Base-by-base conservation (phyloP, 2,888 invertebrate genomes). In the Hirtodrosophila trivittata region DNA sequence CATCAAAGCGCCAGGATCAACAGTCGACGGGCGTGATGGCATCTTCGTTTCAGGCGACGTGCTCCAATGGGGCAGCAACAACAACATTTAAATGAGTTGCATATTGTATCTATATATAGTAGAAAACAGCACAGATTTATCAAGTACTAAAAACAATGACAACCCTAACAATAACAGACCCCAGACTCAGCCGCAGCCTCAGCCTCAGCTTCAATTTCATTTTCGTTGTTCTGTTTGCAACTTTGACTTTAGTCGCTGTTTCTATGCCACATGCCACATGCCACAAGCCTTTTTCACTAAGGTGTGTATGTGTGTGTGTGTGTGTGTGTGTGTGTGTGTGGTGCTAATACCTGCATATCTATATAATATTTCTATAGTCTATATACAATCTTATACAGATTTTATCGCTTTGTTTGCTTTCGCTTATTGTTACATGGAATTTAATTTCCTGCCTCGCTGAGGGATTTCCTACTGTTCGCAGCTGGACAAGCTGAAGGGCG, bases 1-100 rank as follows among this genome's bases (percentile, higher is more conserved):
- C 85, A 85, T 86, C 85, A 83, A 87, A 80, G 81, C 80, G 81
- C 80, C 77, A 87, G 87, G 88, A 87, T 88, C 87, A 87, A 87
- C 87, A 87, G 87, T 85, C 87, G 76, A 66, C 68, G 70, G 38
- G 77, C 86, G 83, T 85, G 87, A 66, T 71, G 69, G 66, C 60
- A 56, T 54, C 62, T 60, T 47, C 16, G 35, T 33, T 10, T 25
- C 21, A 7, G 21, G 37, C 28, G 46, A 60, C 60, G 60, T 60
- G 60, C 60, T 13, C 2, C 14, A 26, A 8, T 16, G n/a, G n/a
- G 13, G 5, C 8, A 6, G n/a, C 9, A 18, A 10, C 18, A 30
- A 32, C 10, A 30, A 41, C 70, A 71, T 71, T 71, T 72, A 71
- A 71, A 71, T 71, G 54, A 72, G 67, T 57, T 51, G 62, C 52